phyloP scores from a whole-genome alignment of 2,888 invertebrate species.

The Thymelicus sylvestris region DNA sequence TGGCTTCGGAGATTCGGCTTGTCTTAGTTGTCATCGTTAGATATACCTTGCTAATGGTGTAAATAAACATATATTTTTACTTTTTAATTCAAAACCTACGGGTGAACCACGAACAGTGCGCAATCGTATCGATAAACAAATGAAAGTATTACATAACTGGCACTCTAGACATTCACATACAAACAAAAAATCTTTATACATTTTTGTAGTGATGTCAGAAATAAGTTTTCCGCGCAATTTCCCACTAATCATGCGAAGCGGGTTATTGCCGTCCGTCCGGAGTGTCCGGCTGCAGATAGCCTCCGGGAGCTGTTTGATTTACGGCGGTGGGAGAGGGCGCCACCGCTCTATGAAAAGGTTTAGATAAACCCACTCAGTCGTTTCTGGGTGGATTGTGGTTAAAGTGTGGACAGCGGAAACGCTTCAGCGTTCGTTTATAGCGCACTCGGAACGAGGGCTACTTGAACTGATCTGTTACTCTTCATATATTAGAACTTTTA shows the following conservation, averaged over 20 bases:
- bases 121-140: too few relatives aligned
- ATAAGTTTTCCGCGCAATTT: conserved; percentile 23
- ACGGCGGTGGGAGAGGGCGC: conserved; percentile 34
- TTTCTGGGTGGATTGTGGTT: conserved; percentile 14
- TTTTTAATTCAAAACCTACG: too few relatives aligned
- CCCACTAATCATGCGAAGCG: conserved; percentile 26
- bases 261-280: conserved; percentile 33
- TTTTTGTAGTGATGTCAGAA: neutral
- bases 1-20: too few relatives aligned
- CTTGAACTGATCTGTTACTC: too few relatives aligned
- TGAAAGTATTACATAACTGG: too few relatives aligned
- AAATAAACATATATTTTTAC: too few relatives aligned
- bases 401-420: conserved; percentile 3
- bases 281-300: conserved; percentile 45
- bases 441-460: neutral
- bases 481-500: too few relatives aligned
- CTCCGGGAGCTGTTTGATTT: conserved; percentile 52
- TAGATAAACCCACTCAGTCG: conserved; percentile 22
- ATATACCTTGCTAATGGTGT: too few relatives aligned
- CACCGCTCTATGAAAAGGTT: conserved; percentile 9
- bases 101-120: too few relatives aligned
- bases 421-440: neutral
- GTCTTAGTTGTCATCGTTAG: too few relatives aligned
- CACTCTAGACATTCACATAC: too few relatives aligned
- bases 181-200: neutral